Evolutionary conservation across 37 sponge, comb jelly and placozoan species (phyloP).

Genomic region (Dysidea cf. avara): DNA sequence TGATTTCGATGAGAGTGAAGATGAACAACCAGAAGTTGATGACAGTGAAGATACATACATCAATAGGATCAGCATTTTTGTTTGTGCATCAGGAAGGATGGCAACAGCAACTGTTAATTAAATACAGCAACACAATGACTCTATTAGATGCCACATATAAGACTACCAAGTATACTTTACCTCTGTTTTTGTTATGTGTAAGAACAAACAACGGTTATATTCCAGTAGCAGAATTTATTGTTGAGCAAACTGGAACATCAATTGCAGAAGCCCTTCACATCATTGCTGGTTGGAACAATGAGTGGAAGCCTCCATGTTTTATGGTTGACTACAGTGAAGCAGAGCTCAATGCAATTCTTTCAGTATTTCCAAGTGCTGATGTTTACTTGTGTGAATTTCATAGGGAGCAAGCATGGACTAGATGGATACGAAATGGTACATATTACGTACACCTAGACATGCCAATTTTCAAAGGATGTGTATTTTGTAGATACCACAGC

Average conservation of each 20-base stretch:
- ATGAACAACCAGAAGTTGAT: no score
- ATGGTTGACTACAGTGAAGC: conserved; percentile 19
- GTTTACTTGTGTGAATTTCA: background rate
- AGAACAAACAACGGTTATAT: conserved; percentile 3
- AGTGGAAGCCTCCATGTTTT: conserved; percentile 12
- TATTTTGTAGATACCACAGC: no score
- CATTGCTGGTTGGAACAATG: background rate
- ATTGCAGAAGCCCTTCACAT: conserved; percentile 10
- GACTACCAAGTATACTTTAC: conserved; percentile 3
- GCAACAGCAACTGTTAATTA: background rate
- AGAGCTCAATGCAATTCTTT: background rate
- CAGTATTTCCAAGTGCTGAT: conserved; percentile 3
- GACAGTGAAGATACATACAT: no score
- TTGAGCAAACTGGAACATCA: background rate
- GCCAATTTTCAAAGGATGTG: no score
- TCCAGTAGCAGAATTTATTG: conserved; percentile 12
- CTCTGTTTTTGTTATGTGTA: conserved; percentile 11
- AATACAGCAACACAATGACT: conserved; percentile 3
- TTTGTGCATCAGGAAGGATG: background rate
- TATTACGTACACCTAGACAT: no score
- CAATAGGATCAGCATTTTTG: no score
- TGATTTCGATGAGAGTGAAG: no score
- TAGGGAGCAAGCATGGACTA: conserved; percentile 10
- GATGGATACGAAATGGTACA: no score
- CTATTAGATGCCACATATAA: conserved; percentile 13